A percentile compares a stretch with the other conserved stretches of the same genome.
Conservation (phyloP, 2,797 vertebrate species). For the Lateolabrax maculatus region DNA sequence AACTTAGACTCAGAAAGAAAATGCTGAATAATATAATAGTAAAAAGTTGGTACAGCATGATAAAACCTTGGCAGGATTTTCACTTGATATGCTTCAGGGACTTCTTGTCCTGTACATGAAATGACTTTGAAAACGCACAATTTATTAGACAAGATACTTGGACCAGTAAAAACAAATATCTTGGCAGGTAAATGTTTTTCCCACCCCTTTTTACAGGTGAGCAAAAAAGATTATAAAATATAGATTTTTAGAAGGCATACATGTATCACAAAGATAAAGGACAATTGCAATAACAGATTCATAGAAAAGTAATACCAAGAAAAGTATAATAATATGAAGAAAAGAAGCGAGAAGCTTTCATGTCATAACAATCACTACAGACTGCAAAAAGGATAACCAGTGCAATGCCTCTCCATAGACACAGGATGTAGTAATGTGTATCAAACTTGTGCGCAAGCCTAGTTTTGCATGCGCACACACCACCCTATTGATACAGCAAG, state of each 20-base stretch:
- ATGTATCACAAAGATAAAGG: neutral
- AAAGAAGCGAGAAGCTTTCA: neutral
- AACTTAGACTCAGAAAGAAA: neutral
- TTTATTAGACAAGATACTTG: neutral
- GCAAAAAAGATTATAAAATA: fast-evolving
- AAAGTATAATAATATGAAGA: neutral
- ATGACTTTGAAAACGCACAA: neutral
- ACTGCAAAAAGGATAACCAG: neutral
- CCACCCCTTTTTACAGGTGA: neutral
- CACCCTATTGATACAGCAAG: slow-evolving; percentile 26
- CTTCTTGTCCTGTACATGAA: neutral
- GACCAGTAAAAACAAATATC: no score
- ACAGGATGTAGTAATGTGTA: slow-evolving; percentile 15
- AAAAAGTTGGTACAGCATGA: neutral
- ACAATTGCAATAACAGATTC: neutral
- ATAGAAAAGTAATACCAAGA: neutral
- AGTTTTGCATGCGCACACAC: neutral
- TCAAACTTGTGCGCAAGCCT: neutral
- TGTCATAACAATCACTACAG: neutral
- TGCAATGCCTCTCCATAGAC: neutral
- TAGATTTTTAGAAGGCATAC: no score
- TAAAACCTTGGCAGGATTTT: neutral
- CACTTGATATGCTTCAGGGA: neutral
- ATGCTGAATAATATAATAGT: neutral
- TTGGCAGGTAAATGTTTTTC: no score